Conservation (phyloP, 2,888 invertebrate species). For the Xylocampa areola region DNA sequence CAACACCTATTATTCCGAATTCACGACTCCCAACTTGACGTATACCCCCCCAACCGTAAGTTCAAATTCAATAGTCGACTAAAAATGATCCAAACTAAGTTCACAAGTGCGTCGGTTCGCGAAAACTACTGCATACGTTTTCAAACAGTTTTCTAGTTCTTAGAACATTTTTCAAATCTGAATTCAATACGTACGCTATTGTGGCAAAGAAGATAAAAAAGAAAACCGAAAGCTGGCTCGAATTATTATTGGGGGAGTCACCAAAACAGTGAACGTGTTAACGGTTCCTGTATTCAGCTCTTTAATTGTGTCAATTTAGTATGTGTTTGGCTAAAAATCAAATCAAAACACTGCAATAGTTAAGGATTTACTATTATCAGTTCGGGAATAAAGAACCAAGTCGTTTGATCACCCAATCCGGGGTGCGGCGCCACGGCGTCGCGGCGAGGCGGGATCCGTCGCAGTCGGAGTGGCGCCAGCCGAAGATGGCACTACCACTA, state of each 20-base stretch:
- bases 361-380: slow-evolving; percentile 31
- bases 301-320: background rate
- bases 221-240: too few relatives aligned
- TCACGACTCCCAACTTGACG: too few relatives aligned
- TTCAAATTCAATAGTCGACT: slow-evolving; percentile 5
- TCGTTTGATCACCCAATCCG: slow-evolving; percentile 24
- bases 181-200: too few relatives aligned
- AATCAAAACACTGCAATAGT: slow-evolving; percentile 15
- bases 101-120: slow-evolving; percentile 17
- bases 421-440: slow-evolving; percentile 75
- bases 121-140: slow-evolving; percentile 37
- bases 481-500: slow-evolving; percentile 65
- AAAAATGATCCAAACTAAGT: slow-evolving; percentile 26
- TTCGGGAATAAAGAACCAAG: slow-evolving; percentile 20
- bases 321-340: slow-evolving; percentile 3
- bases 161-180: slow-evolving; percentile 39
- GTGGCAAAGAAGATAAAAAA: too few relatives aligned
- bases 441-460: slow-evolving; percentile 63
- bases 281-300: background rate
- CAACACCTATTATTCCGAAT: too few relatives aligned
- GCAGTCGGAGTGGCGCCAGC: slow-evolving; percentile 77
- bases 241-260: too few relatives aligned
- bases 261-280: too few relatives aligned
- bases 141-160: slow-evolving; percentile 40
- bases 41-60: too few relatives aligned